These are phyloP conservation scores for Dufourea novaeangliae DNA, from an alignment of 1,140 invertebrate genomes.

Conservation along the genomic window DNA sequence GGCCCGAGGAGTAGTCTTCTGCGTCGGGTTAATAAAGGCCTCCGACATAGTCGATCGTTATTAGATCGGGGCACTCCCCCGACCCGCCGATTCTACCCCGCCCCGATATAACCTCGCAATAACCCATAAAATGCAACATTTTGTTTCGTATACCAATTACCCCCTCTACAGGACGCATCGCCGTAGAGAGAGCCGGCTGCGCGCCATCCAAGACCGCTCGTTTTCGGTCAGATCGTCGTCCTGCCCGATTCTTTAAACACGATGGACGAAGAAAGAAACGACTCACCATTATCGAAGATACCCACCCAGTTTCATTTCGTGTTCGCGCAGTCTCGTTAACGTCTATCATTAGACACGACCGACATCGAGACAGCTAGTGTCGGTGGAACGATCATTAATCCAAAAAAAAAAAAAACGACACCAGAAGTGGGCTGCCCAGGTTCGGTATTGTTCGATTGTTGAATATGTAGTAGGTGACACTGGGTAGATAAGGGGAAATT, in stretches of 20 bases:
- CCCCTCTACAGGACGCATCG: slow-evolving; percentile 18
- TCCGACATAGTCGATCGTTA: slow-evolving; percentile 79
- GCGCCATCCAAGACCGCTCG: slow-evolving; percentile 5
- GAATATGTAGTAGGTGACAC: slow-evolving; percentile 6
- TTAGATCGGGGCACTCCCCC: slow-evolving; percentile 80
- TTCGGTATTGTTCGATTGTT: too few species aligned
- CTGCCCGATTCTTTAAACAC: neutral
- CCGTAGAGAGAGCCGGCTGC: neutral
- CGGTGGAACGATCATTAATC: too few species aligned
- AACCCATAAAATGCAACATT: slow-evolving; percentile 81
- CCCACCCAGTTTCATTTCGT: neutral
- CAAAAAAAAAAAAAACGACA: too few species aligned
- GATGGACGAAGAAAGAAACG: neutral
- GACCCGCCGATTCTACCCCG: slow-evolving; percentile 58
- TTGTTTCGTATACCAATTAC: slow-evolving; percentile 78
- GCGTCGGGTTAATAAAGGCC: slow-evolving; percentile 79
- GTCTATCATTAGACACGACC: neutral
- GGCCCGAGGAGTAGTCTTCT: slow-evolving; percentile 47
- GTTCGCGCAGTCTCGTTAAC: neutral
- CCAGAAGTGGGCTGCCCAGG: too few species aligned
- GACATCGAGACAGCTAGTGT: too few species aligned
- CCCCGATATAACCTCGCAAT: slow-evolving; percentile 73
- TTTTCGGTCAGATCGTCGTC: slow-evolving; percentile 14
- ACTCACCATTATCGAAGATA: neutral
- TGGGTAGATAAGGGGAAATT: slow-evolving; percentile 9